These are phyloP conservation scores for Polyommatus iphigenia DNA, from an alignment of 2,888 invertebrate genomes.

Conservation along the genomic window DNA sequence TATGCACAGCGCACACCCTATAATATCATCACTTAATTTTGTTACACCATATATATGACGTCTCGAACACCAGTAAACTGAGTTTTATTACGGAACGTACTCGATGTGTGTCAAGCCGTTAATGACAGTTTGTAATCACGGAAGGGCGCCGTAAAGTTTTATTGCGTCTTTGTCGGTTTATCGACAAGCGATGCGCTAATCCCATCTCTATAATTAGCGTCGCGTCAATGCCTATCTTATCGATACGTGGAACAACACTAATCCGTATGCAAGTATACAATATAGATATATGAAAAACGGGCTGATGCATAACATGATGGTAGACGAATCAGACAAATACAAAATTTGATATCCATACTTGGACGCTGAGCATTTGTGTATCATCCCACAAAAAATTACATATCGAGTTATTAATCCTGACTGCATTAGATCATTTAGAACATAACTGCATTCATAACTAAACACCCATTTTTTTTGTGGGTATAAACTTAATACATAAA, in stretches of 20 bases:
- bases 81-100: background rate
- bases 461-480: no score
- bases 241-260: background rate
- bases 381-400: no score
- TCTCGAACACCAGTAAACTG: background rate
- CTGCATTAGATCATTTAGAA: no score
- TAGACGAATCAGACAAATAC: no score
- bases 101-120: background rate
- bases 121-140: background rate
- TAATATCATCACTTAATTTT: no score
- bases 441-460: no score
- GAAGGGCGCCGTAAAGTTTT: background rate
- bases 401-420: no score
- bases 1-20: no score
- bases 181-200: slow-evolving; percentile 7
- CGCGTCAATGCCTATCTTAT: slow-evolving; percentile 10
- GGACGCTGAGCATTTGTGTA: no score
- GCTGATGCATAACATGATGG: background rate
- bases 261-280: background rate
- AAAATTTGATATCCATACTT: no score
- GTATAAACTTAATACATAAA: no score
- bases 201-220: slow-evolving; percentile 5
- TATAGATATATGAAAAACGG: background rate
- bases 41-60: no score
- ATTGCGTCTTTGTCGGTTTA: slow-evolving; percentile 18